Percentiles rank a stretch among this genome's conserved stretches.
phyloP scores from a whole-genome alignment of 2,113 vertebrate species.

The Brienomyrus brachyistius region DNA sequence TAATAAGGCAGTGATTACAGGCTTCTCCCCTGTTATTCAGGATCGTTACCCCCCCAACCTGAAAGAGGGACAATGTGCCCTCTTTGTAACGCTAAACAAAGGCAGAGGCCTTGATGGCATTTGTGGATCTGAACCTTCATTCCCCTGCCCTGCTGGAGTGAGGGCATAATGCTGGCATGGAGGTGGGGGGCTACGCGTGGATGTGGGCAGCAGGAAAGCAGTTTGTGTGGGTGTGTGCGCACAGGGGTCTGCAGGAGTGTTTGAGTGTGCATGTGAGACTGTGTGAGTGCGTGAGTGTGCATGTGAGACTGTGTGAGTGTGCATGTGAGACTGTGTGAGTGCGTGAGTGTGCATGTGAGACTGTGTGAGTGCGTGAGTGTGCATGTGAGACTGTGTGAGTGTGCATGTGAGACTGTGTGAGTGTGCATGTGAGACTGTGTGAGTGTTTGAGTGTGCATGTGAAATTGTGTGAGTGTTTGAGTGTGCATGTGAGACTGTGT shows the following conservation, averaged over 20 bases:
- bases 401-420: background rate
- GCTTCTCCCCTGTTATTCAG: slow-evolving; percentile 50
- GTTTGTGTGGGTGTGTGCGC: background rate
- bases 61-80: background rate
- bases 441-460: background rate
- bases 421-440: background rate
- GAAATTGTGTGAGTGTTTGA: background rate
- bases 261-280: background rate
- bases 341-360: background rate
- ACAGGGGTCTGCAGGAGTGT: background rate
- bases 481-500: background rate
- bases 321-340: background rate
- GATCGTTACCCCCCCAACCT: slow-evolving; percentile 32
- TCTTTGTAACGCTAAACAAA: background rate
- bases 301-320: background rate
- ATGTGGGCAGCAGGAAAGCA: too few species aligned
- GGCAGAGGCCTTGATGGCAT: background rate
- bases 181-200: background rate
- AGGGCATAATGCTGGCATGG: background rate
- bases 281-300: background rate
- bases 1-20: slow-evolving; percentile 19
- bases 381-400: background rate
- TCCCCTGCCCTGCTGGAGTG: background rate
- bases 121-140: background rate
- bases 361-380: background rate